These are phyloP conservation scores for Tinea semifulvella DNA, from an alignment of 2,888 invertebrate genomes.

Conservation along the genomic window DNA sequence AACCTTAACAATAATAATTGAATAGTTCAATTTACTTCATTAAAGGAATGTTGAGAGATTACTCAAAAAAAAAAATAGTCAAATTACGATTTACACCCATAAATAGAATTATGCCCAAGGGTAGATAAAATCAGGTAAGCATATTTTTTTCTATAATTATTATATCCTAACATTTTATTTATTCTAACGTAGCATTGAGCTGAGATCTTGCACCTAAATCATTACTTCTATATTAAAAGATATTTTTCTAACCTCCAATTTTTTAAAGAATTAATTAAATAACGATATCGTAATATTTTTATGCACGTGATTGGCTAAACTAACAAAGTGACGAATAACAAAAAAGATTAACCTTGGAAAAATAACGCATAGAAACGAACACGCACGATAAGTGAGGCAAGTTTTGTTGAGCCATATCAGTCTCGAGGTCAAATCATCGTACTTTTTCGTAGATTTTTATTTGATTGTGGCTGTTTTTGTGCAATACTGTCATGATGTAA, in stretches of 20 bases:
- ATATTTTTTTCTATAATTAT: constrained; percentile 23
- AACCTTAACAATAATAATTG: background rate
- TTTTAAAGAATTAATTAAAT: background rate
- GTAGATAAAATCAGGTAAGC: constrained; percentile 53
- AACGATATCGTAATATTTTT: no score
- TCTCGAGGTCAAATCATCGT: no score
- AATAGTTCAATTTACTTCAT: background rate
- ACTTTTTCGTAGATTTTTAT: no score
- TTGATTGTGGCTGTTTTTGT: no score
- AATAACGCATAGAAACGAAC: no score
- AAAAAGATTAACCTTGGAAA: no score
- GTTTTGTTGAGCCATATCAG: no score
- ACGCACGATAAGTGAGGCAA: no score
- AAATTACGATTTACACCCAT: background rate
- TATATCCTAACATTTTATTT: no score
- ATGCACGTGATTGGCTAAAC: no score
- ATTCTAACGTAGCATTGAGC: constrained; percentile 63
- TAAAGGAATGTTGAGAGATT: background rate
- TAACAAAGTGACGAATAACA: no score
- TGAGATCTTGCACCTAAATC: constrained; percentile 58
- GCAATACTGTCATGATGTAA: no score
- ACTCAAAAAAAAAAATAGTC: background rate
- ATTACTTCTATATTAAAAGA: background rate
- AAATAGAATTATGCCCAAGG: constrained; percentile 31
- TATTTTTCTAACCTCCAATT: background rate